Conservation (phyloP, 2,113 vertebrate genomes). For the Camelus bactrianus region DNA sequence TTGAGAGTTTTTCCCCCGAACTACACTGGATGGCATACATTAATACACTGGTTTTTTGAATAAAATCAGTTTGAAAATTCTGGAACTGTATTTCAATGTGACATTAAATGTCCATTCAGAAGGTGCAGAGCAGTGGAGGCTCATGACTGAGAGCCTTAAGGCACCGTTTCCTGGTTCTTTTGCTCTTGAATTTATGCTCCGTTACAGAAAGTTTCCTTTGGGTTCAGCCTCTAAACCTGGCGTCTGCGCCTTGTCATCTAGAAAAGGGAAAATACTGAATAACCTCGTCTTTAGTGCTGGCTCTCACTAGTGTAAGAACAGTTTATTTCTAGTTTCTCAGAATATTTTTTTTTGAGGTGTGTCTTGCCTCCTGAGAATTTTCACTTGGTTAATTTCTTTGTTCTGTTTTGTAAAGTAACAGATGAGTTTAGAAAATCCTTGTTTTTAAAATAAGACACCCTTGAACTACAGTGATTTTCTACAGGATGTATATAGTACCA, state of each 20-base stretch:
- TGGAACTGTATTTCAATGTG: not conserved
- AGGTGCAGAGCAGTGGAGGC: not conserved
- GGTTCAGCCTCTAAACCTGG: not conserved
- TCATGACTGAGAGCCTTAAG: not conserved
- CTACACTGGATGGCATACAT: not conserved
- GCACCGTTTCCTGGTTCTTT: not conserved
- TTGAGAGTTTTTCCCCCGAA: not conserved
- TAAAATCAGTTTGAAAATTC: constrained; percentile 22
- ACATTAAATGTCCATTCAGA: not conserved
- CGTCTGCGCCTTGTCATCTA: not conserved
- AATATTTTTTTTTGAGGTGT: not conserved
- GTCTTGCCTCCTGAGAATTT: not conserved
- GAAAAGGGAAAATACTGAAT: not conserved
- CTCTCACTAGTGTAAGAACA: not conserved
- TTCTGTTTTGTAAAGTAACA: constrained; percentile 9
- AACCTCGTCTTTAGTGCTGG: not conserved
- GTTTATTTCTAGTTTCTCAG: not conserved
- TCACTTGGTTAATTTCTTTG: not conserved
- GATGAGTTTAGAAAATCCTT: not conserved
- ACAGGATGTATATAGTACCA: not conserved
- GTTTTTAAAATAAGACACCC: not conserved
- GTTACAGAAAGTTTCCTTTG: not conserved
- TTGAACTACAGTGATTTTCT: constrained; percentile 23
- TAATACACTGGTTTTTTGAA: not conserved
- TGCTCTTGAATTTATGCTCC: not conserved